Percentiles rank a stretch among this genome's conserved stretches.
These are phyloP conservation scores for Spodoptera litura DNA, from an alignment of 1,140 invertebrate species.

Conservation along the genomic window DNA sequence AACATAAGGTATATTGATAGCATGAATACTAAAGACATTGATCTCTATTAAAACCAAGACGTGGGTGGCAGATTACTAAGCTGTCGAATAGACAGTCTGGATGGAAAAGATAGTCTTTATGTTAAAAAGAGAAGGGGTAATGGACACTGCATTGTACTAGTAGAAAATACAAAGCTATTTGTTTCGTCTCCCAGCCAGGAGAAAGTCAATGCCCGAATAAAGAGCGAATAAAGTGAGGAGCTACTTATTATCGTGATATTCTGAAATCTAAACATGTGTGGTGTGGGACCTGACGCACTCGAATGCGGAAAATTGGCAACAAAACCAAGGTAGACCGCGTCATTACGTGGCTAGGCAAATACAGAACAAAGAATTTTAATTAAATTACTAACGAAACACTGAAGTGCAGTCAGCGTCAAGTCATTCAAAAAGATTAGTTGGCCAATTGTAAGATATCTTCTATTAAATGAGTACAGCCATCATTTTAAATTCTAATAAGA, in stretches of 20 bases:
- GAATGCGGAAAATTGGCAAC: constrained; percentile 34
- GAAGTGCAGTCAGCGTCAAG: not conserved
- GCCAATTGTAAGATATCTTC: too few relatives aligned
- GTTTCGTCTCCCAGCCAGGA: constrained; percentile 6
- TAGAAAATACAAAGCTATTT: constrained; percentile 15
- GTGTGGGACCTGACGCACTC: not conserved
- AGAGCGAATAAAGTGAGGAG: constrained; percentile 3
- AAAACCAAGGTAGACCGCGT: constrained; percentile 12
- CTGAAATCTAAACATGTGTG: not conserved
- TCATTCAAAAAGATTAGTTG: too few relatives aligned
- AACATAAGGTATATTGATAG: not conserved
- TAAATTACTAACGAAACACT: not conserved
- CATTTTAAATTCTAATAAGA: too few relatives aligned
- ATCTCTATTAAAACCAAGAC: constrained; percentile 25
- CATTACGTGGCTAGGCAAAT: not conserved
- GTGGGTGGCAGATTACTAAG: constrained; percentile 21
- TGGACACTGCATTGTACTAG: constrained; percentile 10
- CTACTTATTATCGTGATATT: constrained; percentile 9
- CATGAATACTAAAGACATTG: not conserved
- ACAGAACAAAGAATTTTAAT: constrained; percentile 30
- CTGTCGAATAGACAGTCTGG: constrained; percentile 17
- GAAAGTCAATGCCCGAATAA: constrained; percentile 17
- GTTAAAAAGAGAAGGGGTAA: constrained; percentile 27
- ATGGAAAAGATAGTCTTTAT: constrained; percentile 5
- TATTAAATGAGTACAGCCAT: too few relatives aligned